phyloP scores from a whole-genome alignment of 2,888 invertebrate species.

The Euclidia mi region DNA sequence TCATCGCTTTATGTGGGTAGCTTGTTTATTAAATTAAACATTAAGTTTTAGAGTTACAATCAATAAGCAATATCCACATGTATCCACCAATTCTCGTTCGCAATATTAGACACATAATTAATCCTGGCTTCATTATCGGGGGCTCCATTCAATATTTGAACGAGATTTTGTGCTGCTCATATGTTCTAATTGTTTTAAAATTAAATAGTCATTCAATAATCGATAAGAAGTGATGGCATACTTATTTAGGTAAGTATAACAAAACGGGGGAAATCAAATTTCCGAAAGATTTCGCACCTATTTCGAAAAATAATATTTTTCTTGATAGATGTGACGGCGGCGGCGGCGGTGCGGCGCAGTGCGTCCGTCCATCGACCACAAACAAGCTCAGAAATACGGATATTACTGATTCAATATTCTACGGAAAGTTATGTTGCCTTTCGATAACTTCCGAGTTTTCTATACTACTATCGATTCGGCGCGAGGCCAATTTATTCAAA shows the following conservation, averaged over 20 bases:
- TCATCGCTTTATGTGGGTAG: slow-evolving; percentile 25
- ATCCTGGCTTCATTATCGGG: background rate
- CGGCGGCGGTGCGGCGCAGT: no score
- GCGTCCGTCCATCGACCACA: slow-evolving; percentile 54
- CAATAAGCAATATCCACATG: slow-evolving; percentile 2
- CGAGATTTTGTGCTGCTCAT: background rate
- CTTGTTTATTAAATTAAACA: slow-evolving; percentile 30
- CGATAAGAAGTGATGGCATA: slow-evolving; percentile 12
- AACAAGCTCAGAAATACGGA: slow-evolving; percentile 64
- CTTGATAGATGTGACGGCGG: slow-evolving; percentile 52
- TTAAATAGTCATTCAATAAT: slow-evolving; percentile 6
- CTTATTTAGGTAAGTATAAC: slow-evolving; percentile 25
- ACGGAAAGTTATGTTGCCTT: slow-evolving; percentile 64
- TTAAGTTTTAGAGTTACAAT: slow-evolving; percentile 2
- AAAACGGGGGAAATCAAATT: slow-evolving; percentile 58
- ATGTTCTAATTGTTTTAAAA: background rate
- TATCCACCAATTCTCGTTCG: background rate
- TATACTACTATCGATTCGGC: slow-evolving; percentile 77
- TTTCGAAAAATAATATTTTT: slow-evolving; percentile 58
- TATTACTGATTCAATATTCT: slow-evolving; percentile 70
- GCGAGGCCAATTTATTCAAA: slow-evolving; percentile 84
- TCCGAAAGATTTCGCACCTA: slow-evolving; percentile 54
- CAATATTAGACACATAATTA: background rate
- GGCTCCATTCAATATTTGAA: background rate
- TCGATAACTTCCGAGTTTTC: slow-evolving; percentile 69